Base-by-base conservation (phyloP, 2,888 invertebrate species). In the Hirtodrosophila confusa region DNA sequence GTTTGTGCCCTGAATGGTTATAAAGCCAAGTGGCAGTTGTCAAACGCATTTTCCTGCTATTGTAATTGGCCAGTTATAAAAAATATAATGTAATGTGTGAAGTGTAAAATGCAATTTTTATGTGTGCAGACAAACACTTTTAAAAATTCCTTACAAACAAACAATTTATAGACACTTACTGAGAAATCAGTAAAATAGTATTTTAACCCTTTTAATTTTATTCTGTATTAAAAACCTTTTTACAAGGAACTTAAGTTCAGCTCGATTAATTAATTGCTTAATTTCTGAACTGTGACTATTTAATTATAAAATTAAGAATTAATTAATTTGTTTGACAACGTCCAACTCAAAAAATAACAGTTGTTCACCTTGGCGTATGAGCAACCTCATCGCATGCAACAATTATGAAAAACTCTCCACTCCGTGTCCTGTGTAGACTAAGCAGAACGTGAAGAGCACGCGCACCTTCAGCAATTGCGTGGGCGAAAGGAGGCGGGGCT, bases 381-480 rank as follows among this genome's bases (percentile, higher is more conserved):
- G 63, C 69, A 71, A 61, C 49, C 71, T 58, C 55, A 64, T 54
- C 53, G 69, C 83, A 82, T 85, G 84, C 84, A 84, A 84, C 87
- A 84, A 84, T 87, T 87, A 85, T 84, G 71, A 39, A 72, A 85
- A 84, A 72, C 36, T 82, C 82, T 84, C 77, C 86, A 80, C 86
- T 49, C 36, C 51, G 63, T 60, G 36, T 51, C 58, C 11, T 39
- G 56, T 66, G 86, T 83, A 75, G 83, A 83, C 60, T 58, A 41
- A 61, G 48, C 55, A 48, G 44, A 63, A 65, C 68, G 51, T 69
- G 62, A 62, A 78, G 83, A 86, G 82, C 78, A 73, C 75, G 83
- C 85, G 80, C 85, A 86, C 73, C 85, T 84, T 70, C 67, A 44
- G 58, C 63, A 65, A 79, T 67, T 71, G 80, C 75, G 87, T 82